These are phyloP conservation scores for Strix uralensis DNA, from an alignment of 2,113 vertebrate species.

Conservation along the genomic window DNA sequence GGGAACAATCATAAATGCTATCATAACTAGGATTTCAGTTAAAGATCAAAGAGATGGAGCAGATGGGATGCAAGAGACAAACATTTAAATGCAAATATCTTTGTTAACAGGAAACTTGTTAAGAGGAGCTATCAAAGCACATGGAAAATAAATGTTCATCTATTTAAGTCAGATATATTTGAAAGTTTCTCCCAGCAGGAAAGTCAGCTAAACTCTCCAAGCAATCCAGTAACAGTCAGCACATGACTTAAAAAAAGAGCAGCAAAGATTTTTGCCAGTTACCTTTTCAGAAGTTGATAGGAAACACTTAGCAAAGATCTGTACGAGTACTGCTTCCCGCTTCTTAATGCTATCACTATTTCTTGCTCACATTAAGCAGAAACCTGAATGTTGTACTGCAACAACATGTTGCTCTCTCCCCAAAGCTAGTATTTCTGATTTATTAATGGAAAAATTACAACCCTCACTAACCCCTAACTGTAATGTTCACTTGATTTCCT, in stretches of 20 bases:
- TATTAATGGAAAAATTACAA: neutral
- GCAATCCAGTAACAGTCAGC: neutral
- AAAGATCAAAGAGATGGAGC: slow-evolving; percentile 15
- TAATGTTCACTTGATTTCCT: neutral
- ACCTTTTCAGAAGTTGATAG: neutral
- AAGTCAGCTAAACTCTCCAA: slow-evolving; percentile 11
- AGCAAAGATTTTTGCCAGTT: neutral
- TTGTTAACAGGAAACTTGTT: slow-evolving; percentile 11
- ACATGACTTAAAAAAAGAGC: neutral
- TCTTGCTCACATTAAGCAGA: neutral
- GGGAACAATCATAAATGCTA: neutral
- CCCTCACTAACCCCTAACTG: neutral
- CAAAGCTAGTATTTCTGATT: neutral
- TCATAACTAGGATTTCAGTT: slow-evolving; percentile 24
- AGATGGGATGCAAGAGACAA: slow-evolving; percentile 19
- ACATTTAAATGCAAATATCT: slow-evolving; percentile 40
- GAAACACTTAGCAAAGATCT: neutral
- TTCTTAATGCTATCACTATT: neutral
- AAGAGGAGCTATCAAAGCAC: slow-evolving; percentile 12
- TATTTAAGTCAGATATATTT: slow-evolving; percentile 1
- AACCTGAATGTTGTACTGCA: neutral
- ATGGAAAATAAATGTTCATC: neutral
- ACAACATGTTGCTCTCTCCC: neutral
- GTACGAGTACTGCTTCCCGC: neutral
- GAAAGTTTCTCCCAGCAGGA: slow-evolving; percentile 1